These are phyloP conservation scores for Thunnus thynnus DNA, from an alignment of 2,113 vertebrate species.

Conservation along the genomic window DNA sequence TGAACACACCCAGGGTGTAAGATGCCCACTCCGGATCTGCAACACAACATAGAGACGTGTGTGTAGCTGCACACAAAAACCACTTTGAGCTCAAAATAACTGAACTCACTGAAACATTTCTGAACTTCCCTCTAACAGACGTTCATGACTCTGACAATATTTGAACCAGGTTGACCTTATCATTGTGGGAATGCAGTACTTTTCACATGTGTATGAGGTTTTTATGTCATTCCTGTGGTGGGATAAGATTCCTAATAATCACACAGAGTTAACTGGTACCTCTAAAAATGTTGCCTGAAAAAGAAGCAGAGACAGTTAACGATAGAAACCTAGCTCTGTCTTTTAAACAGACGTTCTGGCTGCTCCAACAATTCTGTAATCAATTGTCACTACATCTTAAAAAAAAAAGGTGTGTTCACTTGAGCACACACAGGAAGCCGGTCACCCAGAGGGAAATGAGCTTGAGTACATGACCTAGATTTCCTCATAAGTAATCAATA, in stretches of 20 bases:
- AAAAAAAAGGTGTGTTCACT: neutral
- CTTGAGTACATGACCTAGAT: neutral
- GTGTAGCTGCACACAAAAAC: neutral
- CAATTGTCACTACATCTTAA: too few relatives aligned
- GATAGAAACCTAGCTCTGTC: too few relatives aligned
- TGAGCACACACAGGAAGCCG: neutral
- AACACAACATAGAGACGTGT: slow-evolving; percentile 24
- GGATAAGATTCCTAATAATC: too few relatives aligned
- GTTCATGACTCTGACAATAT: neutral
- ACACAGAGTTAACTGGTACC: too few relatives aligned
- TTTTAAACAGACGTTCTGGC: too few relatives aligned
- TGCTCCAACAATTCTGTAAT: too few relatives aligned
- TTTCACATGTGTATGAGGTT: too few relatives aligned
- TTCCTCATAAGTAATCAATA: neutral
- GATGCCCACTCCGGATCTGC: slow-evolving; percentile 91
- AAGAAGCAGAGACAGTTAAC: too few relatives aligned
- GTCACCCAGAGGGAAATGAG: neutral
- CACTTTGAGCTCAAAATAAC: neutral
- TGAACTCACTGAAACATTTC: neutral
- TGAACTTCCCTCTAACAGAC: slow-evolving; percentile 1
- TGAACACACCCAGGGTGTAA: slow-evolving; percentile 89
- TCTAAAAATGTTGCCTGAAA: too few relatives aligned
- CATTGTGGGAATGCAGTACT: too few relatives aligned
- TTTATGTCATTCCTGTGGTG: too few relatives aligned
- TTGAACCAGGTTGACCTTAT: neutral